Evolutionary conservation across 2,113 vertebrate genomes (phyloP).

Genomic region (Nycticryphes semicollaris): DNA sequence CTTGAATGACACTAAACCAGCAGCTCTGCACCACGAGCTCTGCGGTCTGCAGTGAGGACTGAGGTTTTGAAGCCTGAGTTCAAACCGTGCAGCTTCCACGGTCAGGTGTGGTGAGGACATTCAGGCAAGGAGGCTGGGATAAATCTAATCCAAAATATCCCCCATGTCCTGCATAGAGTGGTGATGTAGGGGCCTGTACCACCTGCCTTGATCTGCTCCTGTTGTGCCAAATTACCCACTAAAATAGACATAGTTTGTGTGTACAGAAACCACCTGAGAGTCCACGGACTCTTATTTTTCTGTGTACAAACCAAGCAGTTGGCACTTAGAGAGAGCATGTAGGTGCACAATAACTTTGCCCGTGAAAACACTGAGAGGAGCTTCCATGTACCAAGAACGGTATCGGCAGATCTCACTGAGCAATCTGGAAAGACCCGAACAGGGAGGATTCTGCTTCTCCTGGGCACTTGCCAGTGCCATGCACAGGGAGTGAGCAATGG

Average conservation of each 20-base stretch:
- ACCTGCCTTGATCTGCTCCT: neutral
- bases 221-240: neutral
- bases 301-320: neutral
- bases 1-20: neutral
- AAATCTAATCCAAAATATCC: neutral
- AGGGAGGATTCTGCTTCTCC: neutral
- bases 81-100: neutral
- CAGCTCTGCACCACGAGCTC: neutral
- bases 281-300: neutral
- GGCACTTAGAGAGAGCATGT: neutral
- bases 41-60: neutral
- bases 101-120: neutral
- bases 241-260: neutral
- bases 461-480: neutral
- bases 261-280: neutral
- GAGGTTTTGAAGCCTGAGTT: neutral
- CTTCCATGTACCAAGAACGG: neutral
- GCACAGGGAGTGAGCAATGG: neutral
- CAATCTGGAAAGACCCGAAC: rapidly evolving
- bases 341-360: neutral
- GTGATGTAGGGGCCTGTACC: neutral
- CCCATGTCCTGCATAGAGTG: neutral
- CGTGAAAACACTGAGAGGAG: neutral
- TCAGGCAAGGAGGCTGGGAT: neutral
- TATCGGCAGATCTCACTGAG: neutral